Conservation (phyloP, 2,113 vertebrate species). For the Eclectus roratus region DNA sequence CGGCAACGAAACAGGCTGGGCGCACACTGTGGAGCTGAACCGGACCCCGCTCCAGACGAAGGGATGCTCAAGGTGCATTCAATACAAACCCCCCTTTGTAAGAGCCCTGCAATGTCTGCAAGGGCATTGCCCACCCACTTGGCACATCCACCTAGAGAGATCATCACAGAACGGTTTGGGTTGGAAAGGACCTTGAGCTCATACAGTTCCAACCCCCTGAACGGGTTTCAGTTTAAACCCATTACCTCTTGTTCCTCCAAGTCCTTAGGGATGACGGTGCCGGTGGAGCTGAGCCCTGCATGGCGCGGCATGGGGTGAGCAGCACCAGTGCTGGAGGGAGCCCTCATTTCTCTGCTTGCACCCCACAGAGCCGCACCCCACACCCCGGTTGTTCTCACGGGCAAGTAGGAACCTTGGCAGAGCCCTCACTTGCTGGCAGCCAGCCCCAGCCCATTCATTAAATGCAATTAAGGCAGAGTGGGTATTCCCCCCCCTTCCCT, state of each 20-base stretch:
- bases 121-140: fast-evolving
- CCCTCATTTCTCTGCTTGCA: not conserved
- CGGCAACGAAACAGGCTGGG: fast-evolving
- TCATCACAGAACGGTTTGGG: not conserved
- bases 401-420: not conserved
- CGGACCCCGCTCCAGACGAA: fast-evolving
- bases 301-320: not conserved
- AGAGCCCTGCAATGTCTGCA: fast-evolving
- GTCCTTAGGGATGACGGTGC: fast-evolving
- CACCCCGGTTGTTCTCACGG: conserved; percentile 35
- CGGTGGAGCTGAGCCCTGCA: not conserved
- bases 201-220: not conserved
- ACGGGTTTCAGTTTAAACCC: not conserved
- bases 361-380: not conserved
- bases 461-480: not conserved
- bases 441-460: not conserved
- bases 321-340: not conserved
- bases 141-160: not conserved
- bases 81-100: fast-evolving
- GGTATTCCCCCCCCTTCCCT: not conserved
- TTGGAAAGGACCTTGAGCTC: not conserved
- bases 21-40: fast-evolving
- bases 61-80: not conserved
- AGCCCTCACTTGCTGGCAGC: not conserved
- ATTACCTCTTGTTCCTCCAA: not conserved